These are phyloP conservation scores for Lepus timidus DNA, from an alignment of 2,113 vertebrate genomes.

Conservation along the genomic window DNA sequence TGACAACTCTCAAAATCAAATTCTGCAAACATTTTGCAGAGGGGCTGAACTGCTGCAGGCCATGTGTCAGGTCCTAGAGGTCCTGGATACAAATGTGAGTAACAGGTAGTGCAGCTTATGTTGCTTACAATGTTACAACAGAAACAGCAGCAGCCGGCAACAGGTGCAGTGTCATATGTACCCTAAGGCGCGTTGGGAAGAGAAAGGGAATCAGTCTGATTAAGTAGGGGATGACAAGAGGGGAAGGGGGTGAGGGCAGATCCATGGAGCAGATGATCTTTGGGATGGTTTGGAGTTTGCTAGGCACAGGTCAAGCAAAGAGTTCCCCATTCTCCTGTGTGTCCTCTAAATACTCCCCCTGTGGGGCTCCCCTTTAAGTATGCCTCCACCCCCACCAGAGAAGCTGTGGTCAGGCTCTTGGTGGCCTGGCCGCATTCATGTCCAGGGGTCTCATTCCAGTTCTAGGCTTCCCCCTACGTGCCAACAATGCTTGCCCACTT, in stretches of 20 bases:
- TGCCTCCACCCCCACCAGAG: background rate
- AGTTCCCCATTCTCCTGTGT: background rate
- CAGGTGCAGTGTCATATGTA: background rate
- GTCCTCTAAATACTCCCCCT: background rate
- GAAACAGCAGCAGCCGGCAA: background rate
- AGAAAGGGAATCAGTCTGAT: background rate
- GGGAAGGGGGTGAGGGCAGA: background rate
- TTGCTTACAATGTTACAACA: background rate
- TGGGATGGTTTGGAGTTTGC: background rate
- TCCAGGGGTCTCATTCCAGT: background rate
- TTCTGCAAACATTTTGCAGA: background rate
- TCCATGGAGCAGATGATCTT: background rate
- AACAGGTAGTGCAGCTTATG: background rate
- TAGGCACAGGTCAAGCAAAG: background rate
- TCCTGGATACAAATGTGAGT: background rate
- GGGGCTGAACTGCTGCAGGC: background rate
- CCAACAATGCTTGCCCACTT: too few relatives aligned
- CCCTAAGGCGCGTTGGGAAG: background rate
- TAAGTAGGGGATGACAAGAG: background rate
- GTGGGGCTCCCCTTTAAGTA: background rate
- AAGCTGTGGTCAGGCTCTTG: fast-evolving
- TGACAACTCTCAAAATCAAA: background rate
- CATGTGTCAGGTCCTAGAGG: background rate
- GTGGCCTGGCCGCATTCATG: background rate
- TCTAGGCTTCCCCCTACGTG: background rate